Evolutionary conservation across 2,888 invertebrate species (phyloP).

Genomic region (Acanthococcus lagerstroemiae): DNA sequence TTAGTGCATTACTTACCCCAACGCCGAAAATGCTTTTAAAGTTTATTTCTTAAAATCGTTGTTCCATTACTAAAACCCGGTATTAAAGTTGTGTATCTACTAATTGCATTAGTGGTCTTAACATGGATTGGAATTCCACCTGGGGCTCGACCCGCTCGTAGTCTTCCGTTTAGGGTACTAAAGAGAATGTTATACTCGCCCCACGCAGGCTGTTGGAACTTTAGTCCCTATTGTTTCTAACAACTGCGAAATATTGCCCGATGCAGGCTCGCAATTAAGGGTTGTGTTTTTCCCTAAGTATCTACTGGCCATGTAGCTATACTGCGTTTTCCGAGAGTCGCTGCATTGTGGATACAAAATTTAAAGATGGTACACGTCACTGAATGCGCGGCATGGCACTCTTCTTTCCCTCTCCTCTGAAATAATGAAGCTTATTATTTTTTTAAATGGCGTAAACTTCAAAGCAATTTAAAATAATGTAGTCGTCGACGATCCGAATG

Average conservation of each 20-base stretch:
- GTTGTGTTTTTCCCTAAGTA: conserved; percentile 9
- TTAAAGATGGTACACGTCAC: conserved; percentile 7
- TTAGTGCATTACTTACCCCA: conserved; percentile 24
- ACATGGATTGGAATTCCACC: conserved; percentile 26
- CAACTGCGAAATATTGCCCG: conserved; percentile 24
- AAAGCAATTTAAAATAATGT: not conserved
- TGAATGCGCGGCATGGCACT: not conserved
- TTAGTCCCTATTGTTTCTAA: conserved; percentile 20
- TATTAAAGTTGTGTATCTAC: conserved; percentile 27
- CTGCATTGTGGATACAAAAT: too few relatives aligned
- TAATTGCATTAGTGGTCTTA: conserved; percentile 28
- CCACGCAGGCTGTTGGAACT: conserved; percentile 8
- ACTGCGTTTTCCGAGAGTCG: not conserved
- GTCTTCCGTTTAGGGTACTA: conserved; percentile 16
- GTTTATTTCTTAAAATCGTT: conserved; percentile 28
- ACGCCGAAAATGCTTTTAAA: conserved; percentile 24
- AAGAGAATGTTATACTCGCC: conserved; percentile 11
- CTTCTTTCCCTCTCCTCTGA: not conserved
- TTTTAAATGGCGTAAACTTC: conserved; percentile 7
- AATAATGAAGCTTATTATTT: conserved; percentile 17
- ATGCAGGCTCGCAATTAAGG: conserved; percentile 25
- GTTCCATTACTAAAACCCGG: conserved; percentile 27
- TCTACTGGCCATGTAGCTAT: not conserved
- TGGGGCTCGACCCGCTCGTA: conserved; percentile 23
- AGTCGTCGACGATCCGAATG: too few relatives aligned